These are phyloP conservation scores for Rhabdomys pumilio DNA, from an alignment of 2,797 vertebrate genomes.

Conservation along the genomic window DNA sequence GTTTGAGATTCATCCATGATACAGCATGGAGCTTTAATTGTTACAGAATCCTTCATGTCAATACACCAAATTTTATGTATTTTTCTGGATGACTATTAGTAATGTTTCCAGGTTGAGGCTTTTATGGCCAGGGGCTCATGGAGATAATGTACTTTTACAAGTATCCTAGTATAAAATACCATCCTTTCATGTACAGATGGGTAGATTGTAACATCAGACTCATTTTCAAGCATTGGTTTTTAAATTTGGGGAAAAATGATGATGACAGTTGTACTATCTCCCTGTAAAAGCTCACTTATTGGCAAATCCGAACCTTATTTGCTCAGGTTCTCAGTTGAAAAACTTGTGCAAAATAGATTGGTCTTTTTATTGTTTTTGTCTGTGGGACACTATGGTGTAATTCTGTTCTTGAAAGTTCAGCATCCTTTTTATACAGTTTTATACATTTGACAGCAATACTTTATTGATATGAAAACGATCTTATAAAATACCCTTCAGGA, in stretches of 20 bases:
- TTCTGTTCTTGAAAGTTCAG: not conserved
- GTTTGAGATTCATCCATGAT: not conserved
- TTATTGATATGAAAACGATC: not conserved
- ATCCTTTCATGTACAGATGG: not conserved
- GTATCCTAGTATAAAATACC: not conserved
- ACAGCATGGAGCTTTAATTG: not conserved
- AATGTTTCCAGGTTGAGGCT: not conserved
- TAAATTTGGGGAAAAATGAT: not conserved
- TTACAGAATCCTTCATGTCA: not conserved
- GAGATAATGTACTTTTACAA: not conserved
- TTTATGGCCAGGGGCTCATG: not conserved
- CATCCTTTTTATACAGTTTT: not conserved
- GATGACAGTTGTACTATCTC: not conserved
- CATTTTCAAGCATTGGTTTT: not conserved
- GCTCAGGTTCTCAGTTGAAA: not conserved
- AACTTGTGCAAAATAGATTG: not conserved
- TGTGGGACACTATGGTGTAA: not conserved
- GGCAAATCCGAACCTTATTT: not conserved
- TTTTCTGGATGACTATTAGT: not conserved
- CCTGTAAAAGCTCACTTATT: not conserved
- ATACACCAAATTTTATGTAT: not conserved
- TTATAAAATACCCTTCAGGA: not conserved
- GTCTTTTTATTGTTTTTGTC: not conserved
- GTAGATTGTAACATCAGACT: not conserved
- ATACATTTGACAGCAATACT: not conserved